These are phyloP conservation scores for Ephialtes manifestator DNA, from an alignment of 2,888 invertebrate genomes.

Conservation along the genomic window DNA sequence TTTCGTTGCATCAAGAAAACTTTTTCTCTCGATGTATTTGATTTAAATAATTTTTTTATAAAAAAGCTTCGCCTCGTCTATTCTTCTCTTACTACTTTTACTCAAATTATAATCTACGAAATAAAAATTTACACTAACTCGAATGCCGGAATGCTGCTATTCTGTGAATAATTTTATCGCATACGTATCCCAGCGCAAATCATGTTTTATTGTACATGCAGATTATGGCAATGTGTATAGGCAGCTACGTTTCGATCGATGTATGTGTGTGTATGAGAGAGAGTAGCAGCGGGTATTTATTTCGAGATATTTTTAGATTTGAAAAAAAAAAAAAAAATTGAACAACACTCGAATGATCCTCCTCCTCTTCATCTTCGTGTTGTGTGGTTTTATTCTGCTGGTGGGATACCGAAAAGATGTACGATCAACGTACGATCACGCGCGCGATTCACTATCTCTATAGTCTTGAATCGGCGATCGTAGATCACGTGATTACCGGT, in stretches of 20 bases:
- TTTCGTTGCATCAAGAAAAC: too few species aligned
- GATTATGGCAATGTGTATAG: background rate
- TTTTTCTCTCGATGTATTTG: too few species aligned
- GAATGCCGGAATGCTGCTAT: too few species aligned
- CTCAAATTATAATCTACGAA: too few species aligned
- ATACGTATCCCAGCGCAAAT: too few species aligned
- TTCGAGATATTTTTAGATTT: slow-evolving; percentile 29
- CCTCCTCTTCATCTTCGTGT: background rate
- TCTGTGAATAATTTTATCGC: too few species aligned
- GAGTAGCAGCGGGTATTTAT: background rate
- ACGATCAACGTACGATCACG: slow-evolving; percentile 51
- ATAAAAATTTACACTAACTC: too few species aligned
- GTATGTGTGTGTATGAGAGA: background rate
- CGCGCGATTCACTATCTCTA: slow-evolving; percentile 37
- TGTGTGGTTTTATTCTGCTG: background rate
- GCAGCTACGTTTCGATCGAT: background rate
- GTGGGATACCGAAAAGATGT: slow-evolving; percentile 58
- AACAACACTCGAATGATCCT: background rate
- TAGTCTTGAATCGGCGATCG: slow-evolving; percentile 68
- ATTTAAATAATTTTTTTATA: too few species aligned
- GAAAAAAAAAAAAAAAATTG: slow-evolving; percentile 14
- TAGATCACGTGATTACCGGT: slow-evolving; percentile 79
- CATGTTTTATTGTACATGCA: too few species aligned
- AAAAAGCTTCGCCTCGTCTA: too few species aligned
- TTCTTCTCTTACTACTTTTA: too few species aligned